Evolutionary conservation across 1,140 invertebrate genomes (phyloP), one percentile per base, ranked within the genome.

Genomic region (Macrotrachela quadricornifera): DNA sequence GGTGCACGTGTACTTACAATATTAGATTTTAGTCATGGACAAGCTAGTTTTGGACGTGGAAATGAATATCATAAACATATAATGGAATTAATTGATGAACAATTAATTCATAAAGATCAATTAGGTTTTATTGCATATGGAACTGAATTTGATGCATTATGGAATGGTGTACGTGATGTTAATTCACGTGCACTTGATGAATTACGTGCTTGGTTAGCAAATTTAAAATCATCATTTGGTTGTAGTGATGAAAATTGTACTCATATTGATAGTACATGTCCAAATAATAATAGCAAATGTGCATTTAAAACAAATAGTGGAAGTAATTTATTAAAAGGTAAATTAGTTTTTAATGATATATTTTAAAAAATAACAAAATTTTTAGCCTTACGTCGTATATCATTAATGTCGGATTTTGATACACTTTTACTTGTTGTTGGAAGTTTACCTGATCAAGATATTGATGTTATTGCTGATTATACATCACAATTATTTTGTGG

Each of bases 381-480:
- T 30, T 30, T 30, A 30, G 21, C 21, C 8, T 30, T 30, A 30
- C 21, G 21, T 30, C 21, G 21, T 30, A 30, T 8, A 30, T 30
- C 21, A 30, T 30, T 30, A 30, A 30, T 30, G 21, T 30, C 62
- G 44, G 61, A 64, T 47, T 55, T 69, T 14, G 62, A 69, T 50
- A 59, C 62, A 10, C 57, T 71, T 21, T 49, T 66, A 8, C 51
- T 69, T 4, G 57, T 69, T 16, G 57, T 69, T 10, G 68, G 68
- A 54, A 64, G 63, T 61, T 63, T 67, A 9, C 67, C 69, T 49
- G 68, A 71, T 49, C 66, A 69, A 55, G 60, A 55, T 14, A 58
- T 63, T 39, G 64, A 71, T 13, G 59, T 70, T 21, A 57, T 71
- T 36, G 63, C 61, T 62, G 65, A 71, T 47, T 70, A 58, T 57